Evolutionary conservation across 2,113 vertebrate genomes (phyloP), one percentile per base, ranked within the genome.

Genomic region (Acrocephalus kingi): DNA sequence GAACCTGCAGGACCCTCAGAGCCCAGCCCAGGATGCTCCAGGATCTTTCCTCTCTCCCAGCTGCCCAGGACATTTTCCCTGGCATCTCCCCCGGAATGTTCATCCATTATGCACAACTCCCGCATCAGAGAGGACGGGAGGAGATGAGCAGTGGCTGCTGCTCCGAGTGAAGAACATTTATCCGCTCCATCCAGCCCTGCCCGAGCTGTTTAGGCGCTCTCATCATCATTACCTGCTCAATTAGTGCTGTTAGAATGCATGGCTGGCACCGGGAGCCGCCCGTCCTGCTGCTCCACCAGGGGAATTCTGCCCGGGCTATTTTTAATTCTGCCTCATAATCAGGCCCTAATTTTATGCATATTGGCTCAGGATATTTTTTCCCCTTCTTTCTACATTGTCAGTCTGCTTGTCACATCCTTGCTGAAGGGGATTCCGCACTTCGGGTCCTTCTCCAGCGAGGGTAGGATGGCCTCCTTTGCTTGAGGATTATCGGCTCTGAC

Each of bases 401-500:
- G 91, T 93, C 90, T 96, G 91, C 86, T 95, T 94, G 88, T 94
- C 89, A 92, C 93, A 96, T 95, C 91, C 88, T 97, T 92, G 96
- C 97, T 97, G 87, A 95, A 96, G 95, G 95, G 96, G 93, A 97
- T 96, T 95, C 95, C 97, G 97, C 96, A 84, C 93, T 89, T 23
- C 0, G 18, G 95, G 74, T 43, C 91, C 87, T 87, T 91, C 92
- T 52, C 95, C 88, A 28, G 82, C 31, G 80, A 48, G 62, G 89
- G 62, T 72, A 87, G 90, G 76, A 62, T 95, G 97, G 96, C 96
- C 95, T 97, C 95, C 74, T 95, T 96, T 19, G n/a, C 62, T 84
- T 97, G 97, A 97, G 89, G 58, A 55, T 97, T 45, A 97, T 66
- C 22, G 31, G 55, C 82, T 88, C 95, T 96, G 97, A 96, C 97